Base-by-base conservation (phyloP, 2,888 invertebrate species). In the Oscheius sp. region DNA sequence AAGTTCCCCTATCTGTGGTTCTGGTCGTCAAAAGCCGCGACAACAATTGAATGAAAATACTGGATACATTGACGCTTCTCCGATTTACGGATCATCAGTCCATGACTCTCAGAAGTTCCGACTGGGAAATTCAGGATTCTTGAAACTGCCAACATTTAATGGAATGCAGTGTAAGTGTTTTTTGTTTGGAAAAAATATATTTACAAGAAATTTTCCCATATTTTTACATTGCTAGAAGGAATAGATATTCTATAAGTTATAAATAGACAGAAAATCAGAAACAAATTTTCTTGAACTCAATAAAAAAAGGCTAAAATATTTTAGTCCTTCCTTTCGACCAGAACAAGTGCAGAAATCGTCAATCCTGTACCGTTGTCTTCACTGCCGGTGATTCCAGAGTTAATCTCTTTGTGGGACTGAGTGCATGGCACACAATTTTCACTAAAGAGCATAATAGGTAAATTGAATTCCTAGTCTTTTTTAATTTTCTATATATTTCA, bases 1-100 rank as follows among this genome's bases (percentile, higher is more conserved):
- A 77, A 94, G 95, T 4, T 94, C 95, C 82, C 92, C 96, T 0
- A 93, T 96, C 66, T 98, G 98, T 87, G 97, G 97, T 8, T 95
- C 96, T 0, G 98, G 97, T 2, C 91, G 92, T 89, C 95, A 96
- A 45, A 89, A 95, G 41, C 94, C 94, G 0, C 90, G 98, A 54
- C 95, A 98, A 87, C 98, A 98, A 89, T 77, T 89, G 32, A 89
- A 89, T 80, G 86, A 86, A 72, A 86, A 86, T 70, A 97, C 98
- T 2, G 68, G 77, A 64, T 77, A 90, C 86, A 92, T 99, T 71
- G 95, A 98, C 87, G 97, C 81, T 1, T 96, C 96, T 12, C 94
- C 95, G 88, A 92, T 98, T 0, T 98, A 99, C 86, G 97, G 97
- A 1, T 96, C 92, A 85, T 81, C 82, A 1, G 72, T 75, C 8